A percentile compares a stretch with the other conserved stretches of the same genome.
phyloP scores from a whole-genome alignment of 2,113 vertebrate genomes.

The Mastomys coucha region DNA sequence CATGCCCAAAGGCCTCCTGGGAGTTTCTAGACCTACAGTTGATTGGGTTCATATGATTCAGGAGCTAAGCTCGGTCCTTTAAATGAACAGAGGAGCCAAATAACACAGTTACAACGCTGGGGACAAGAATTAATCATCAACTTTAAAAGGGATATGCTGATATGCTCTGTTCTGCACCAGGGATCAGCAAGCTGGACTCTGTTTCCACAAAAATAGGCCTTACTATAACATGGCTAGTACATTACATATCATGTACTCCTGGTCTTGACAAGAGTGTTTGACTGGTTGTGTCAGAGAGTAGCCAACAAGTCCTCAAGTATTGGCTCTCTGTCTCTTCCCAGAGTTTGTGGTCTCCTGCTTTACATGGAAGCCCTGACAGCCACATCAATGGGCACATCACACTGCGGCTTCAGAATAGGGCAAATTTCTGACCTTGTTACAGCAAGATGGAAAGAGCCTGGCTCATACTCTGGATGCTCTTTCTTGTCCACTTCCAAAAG shows the following conservation, averaged over 20 bases:
- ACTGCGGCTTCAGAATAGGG: not conserved
- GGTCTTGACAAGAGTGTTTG: not conserved
- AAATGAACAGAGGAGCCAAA: not conserved
- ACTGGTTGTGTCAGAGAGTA: not conserved
- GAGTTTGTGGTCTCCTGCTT: not conserved
- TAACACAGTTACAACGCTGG: not conserved
- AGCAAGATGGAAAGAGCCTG: not conserved
- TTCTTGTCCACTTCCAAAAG: not conserved
- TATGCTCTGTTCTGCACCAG: not conserved
- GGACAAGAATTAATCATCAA: not conserved
- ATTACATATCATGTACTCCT: not conserved
- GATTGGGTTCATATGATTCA: not conserved
- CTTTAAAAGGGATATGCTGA: not conserved
- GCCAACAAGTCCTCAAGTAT: not conserved
- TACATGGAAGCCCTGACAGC: not conserved
- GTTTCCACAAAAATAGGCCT: not conserved
- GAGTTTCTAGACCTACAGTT: not conserved
- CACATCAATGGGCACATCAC: not conserved
- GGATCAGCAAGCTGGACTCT: not conserved
- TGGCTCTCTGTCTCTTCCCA: not conserved
- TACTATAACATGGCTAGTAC: not conserved
- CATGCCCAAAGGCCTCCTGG: not conserved
- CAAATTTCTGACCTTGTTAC: not conserved
- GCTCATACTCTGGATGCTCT: not conserved
- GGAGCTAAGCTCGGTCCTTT: not conserved